phyloP scores from a whole-genome alignment of 1,140 invertebrate species.

The Bombyx mandarina region DNA sequence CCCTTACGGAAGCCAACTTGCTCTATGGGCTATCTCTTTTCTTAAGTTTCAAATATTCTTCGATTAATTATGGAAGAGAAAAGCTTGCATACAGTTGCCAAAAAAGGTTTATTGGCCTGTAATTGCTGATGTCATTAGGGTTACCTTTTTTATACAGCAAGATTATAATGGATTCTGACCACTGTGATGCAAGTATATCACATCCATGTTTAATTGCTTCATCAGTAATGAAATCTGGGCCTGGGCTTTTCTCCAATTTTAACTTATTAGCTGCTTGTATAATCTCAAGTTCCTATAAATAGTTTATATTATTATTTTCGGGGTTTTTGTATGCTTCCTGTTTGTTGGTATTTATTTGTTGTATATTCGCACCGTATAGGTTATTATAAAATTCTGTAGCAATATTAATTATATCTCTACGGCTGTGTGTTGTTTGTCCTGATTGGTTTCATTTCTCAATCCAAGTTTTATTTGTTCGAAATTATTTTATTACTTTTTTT shows the following conservation, averaged over 20 bases:
- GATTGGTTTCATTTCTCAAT: neutral
- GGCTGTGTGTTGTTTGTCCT: neutral
- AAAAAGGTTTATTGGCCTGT: slow-evolving; percentile 2
- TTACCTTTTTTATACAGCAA: slow-evolving; percentile 3
- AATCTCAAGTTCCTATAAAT: neutral
- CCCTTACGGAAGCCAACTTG: too few species aligned
- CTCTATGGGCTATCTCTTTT: neutral
- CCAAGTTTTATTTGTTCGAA: slow-evolving; percentile 1
- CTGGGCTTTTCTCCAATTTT: slow-evolving; percentile 3
- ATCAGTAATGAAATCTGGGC: slow-evolving; percentile 1
- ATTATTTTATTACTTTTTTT: neutral
- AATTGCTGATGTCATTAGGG: slow-evolving; percentile 1
- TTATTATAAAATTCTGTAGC: neutral
- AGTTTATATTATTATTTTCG: neutral
- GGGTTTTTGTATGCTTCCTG: neutral
- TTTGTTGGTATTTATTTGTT: neutral
- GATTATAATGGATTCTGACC: neutral
- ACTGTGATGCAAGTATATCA: neutral
- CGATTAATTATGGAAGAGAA: slow-evolving; percentile 1
- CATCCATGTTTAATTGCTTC: neutral
- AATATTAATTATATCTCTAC: slow-evolving; percentile 1
- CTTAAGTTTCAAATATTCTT: neutral
- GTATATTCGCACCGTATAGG: neutral
- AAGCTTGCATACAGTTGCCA: neutral
- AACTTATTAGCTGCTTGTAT: neutral